Evolutionary conservation across 2,888 invertebrate species (phyloP), one percentile per base, ranked within the genome.

Genomic region (Lasioglossum villosulum): DNA sequence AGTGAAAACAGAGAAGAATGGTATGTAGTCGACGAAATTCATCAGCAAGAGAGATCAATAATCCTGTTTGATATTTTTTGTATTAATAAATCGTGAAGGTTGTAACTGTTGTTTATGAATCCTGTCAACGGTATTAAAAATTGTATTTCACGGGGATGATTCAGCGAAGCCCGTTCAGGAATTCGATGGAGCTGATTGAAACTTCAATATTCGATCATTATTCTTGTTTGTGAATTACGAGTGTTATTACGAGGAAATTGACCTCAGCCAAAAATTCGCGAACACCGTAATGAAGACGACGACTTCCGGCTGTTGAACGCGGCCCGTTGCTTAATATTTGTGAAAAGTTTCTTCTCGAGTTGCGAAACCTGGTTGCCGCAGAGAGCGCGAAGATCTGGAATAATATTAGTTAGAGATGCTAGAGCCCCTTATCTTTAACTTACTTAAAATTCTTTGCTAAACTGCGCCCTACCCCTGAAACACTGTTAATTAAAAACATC

Each of bases 271-370:
- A 52, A 75, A 83, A 81, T 59, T 83, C 81, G 39, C 37, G 72
- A 81, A 76, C n/a, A n/a, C 71, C 34, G 63, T 72, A 72, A 72
- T 30, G 71, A 75, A 76, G 75, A 77, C 42, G 72, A 45, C n/a
- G 63, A 42, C 71, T 66, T 63, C 75, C 75, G 34, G 63, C 30
- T 48, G 59, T 14, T 34, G 34, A 34, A 37, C 27, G 34, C 4
- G 63, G 39, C 34, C 37, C 1, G 71, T 81, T 34, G 63, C 75
- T 75, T 76, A 66, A 81, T 83, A 83, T 81, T 75, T 83, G 81
- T 37, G 34, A 68, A 80, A 83, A 83, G 81, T 83, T 83, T 75
- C 63, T n/a, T 42, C 23, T 10, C 23, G 19, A 63, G 63, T 72
- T 52, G 39, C 30, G 81, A 45, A 39, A 63, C 19, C 75, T 14